A percentile compares a stretch with the other conserved stretches of the same genome.
These are phyloP conservation scores for Prostheceraeus crozeri DNA, from an alignment of 2,888 invertebrate genomes.

Conservation along the genomic window DNA sequence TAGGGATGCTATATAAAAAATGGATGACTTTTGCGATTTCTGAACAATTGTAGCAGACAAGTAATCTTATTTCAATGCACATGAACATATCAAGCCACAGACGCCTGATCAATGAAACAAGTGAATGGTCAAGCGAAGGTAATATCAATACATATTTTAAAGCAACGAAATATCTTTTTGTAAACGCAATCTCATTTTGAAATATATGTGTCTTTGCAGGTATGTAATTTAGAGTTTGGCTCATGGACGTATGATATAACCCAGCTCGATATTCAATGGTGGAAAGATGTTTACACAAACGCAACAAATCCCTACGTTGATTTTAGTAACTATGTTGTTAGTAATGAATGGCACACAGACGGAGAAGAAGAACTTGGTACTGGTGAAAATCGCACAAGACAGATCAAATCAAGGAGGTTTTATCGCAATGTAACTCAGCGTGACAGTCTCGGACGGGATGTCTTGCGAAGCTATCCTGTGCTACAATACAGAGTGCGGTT, in stretches of 20 bases:
- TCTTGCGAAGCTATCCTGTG: conserved; percentile 26
- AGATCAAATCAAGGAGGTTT: conserved; percentile 13
- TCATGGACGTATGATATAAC: conserved; percentile 40
- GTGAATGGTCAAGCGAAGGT: too few relatives aligned
- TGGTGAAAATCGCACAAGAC: too few relatives aligned
- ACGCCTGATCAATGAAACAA: too few relatives aligned
- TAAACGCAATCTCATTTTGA: too few relatives aligned
- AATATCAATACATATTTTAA: too few relatives aligned
- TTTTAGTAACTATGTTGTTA: conserved; percentile 19
- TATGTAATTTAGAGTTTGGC: conserved; percentile 41
- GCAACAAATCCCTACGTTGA: conserved; percentile 15
- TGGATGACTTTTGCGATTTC: too few relatives aligned
- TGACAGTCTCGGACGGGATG: background rate
- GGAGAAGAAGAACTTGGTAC: background rate
- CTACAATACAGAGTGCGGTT: conserved; percentile 26
- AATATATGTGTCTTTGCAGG: background rate
- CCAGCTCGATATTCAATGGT: conserved; percentile 26
- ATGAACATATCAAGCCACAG: too few relatives aligned
- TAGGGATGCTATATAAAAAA: too few relatives aligned
- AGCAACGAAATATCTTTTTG: too few relatives aligned
- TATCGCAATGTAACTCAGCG: background rate
- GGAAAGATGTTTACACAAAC: background rate
- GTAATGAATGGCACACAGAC: conserved; percentile 27
- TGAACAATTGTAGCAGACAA: too few relatives aligned
- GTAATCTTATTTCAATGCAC: too few relatives aligned